Percentiles rank a stretch among this genome's conserved stretches.
These are phyloP conservation scores for Hippocampus mohnikei DNA, from an alignment of 2,113 vertebrate genomes.

Conservation along the genomic window DNA sequence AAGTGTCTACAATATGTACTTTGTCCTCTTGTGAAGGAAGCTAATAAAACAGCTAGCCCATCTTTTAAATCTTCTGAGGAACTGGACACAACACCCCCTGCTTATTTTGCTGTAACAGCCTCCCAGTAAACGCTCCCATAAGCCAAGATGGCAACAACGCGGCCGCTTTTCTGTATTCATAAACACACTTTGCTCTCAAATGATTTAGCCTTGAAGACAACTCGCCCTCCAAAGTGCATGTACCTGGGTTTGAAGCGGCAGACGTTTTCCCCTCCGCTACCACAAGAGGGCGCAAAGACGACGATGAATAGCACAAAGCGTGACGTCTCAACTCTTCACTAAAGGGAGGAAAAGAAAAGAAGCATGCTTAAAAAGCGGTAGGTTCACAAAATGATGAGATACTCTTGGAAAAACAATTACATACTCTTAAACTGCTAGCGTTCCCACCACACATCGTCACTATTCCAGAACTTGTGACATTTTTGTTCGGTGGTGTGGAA, in stretches of 20 bases:
- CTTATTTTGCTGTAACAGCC: slow-evolving; percentile 27
- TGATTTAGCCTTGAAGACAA: neutral
- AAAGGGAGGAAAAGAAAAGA: neutral
- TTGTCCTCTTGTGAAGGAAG: slow-evolving; percentile 43
- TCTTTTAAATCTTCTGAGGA: slow-evolving; percentile 56
- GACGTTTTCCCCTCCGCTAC: slow-evolving; percentile 19
- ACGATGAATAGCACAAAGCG: neutral
- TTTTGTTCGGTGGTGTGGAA: too few relatives aligned
- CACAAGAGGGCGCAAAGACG: slow-evolving; percentile 53
- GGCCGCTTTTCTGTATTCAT: slow-evolving; percentile 8
- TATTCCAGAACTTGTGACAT: too few relatives aligned
- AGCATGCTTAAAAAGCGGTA: neutral
- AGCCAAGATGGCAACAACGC: slow-evolving; percentile 15
- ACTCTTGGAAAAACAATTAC: too few relatives aligned
- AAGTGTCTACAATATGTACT: slow-evolving; percentile 37
- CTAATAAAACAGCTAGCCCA: slow-evolving; percentile 40
- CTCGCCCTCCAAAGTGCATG: too few relatives aligned
- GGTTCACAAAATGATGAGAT: neutral
- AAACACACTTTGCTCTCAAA: neutral
- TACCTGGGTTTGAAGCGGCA: neutral
- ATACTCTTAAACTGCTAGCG: too few relatives aligned
- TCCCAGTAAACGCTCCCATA: slow-evolving; percentile 54
- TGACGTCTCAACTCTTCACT: neutral
- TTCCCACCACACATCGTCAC: too few relatives aligned
- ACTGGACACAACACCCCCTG: slow-evolving; percentile 26